Evolutionary conservation across 1,140 invertebrate species (phyloP).

Genomic region (Parasteatoda tepidariorum): DNA sequence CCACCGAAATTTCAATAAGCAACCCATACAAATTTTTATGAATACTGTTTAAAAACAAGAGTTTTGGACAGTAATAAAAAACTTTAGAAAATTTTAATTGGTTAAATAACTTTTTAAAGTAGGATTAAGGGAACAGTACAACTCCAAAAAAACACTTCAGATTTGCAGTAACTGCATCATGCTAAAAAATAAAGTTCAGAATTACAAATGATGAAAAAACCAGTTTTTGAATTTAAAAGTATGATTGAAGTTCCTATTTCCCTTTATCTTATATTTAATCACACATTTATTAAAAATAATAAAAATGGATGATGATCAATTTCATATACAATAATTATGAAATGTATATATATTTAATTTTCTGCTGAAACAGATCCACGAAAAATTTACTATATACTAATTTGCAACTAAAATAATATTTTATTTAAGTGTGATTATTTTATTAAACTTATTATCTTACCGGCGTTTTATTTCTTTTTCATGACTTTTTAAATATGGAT

Average conservation of each 20-base stretch:
- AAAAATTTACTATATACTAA: not conserved
- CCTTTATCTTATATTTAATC: too few relatives aligned
- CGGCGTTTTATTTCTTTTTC: constrained; percentile 89
- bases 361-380: not conserved
- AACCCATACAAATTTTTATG: too few relatives aligned
- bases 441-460: too few relatives aligned
- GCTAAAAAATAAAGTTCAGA: too few relatives aligned
- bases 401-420: not conserved
- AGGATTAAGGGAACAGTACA: too few relatives aligned
- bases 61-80: too few relatives aligned
- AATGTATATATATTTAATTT: not conserved
- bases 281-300: not conserved
- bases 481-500: constrained; percentile 85
- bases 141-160: too few relatives aligned
- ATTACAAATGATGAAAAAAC: not conserved
- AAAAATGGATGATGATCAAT: not conserved
- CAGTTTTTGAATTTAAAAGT: not conserved
- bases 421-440: too few relatives aligned
- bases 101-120: not conserved
- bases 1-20: too few relatives aligned
- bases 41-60: too few relatives aligned
- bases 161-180: too few relatives aligned
- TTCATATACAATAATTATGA: not conserved
- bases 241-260: too few relatives aligned
- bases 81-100: not conserved